Conservation (phyloP, 1,140 invertebrate genomes). For the Cotesia chilonis region DNA sequence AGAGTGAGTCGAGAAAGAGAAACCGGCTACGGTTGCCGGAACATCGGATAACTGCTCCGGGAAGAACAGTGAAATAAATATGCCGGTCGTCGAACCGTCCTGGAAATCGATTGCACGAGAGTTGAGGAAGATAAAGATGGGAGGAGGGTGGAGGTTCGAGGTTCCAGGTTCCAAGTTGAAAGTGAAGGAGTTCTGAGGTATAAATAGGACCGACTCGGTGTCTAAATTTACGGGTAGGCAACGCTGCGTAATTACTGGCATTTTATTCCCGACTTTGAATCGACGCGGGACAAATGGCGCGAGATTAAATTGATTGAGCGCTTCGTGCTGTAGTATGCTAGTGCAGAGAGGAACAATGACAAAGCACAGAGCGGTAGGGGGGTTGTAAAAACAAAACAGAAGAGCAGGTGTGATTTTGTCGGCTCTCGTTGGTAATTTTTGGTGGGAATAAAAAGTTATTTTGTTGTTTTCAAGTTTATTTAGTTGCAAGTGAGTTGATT, state of each 20-base stretch:
- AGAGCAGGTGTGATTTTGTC: too few species aligned
- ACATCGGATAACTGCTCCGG: constrained; percentile 20
- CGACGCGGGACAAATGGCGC: background rate
- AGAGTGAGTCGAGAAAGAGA: background rate
- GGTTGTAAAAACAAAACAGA: background rate
- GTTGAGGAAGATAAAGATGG: background rate
- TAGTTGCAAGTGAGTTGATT: too few species aligned
- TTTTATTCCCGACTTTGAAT: constrained; percentile 10
- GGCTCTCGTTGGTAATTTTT: too few species aligned
- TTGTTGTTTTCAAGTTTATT: too few species aligned
- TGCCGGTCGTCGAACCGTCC: constrained; percentile 32
- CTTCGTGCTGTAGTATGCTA: too few species aligned
- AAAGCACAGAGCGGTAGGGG: background rate
- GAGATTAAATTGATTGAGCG: too few species aligned
- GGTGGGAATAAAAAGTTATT: too few species aligned
- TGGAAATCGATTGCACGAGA: constrained; percentile 30
- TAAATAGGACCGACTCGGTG: background rate
- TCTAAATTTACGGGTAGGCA: constrained; percentile 10
- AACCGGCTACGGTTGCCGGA: constrained; percentile 16
- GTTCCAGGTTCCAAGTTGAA: too few species aligned
- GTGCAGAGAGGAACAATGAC: too few species aligned
- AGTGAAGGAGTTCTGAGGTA: too few species aligned
- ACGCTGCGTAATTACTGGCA: constrained; percentile 20
- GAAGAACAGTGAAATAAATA: constrained; percentile 34
- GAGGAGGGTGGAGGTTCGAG: too few species aligned